phyloP scores from a whole-genome alignment of 2,113 vertebrate genomes.

The Leuciscus idus region DNA sequence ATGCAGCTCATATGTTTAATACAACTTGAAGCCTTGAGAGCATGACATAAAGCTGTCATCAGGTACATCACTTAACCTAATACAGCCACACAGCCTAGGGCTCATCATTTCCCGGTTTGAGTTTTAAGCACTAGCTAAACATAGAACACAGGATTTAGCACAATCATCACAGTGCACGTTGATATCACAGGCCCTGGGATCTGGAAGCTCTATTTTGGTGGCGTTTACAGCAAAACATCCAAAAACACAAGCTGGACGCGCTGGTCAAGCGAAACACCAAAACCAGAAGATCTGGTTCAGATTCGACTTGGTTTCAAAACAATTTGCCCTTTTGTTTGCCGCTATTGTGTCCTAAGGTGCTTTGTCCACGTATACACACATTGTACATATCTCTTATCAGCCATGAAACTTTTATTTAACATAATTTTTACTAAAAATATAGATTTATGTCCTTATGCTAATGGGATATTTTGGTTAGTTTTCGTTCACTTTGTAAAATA shows the following conservation, averaged over 20 bases:
- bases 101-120: constrained; percentile 49
- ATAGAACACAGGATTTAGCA: constrained; percentile 49
- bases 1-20: neutral
- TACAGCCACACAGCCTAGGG: constrained; percentile 3
- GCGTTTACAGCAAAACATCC: constrained; percentile 50
- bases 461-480: neutral
- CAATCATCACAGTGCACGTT: constrained; percentile 26
- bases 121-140: constrained; percentile 47
- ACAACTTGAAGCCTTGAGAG: neutral
- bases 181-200: constrained; percentile 27
- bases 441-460: neutral
- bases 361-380: neutral
- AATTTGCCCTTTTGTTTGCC: neutral
- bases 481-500: neutral
- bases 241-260: neutral
- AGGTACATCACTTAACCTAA: neutral
- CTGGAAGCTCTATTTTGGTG: constrained; percentile 40
- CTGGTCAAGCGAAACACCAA: neutral
- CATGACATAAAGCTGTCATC: neutral
- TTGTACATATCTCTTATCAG: neutral
- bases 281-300: constrained; percentile 6
- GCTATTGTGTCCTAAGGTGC: neutral
- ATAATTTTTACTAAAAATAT: neutral
- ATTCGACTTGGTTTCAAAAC: neutral
- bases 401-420: neutral